These are phyloP conservation scores for Phallusia fumigata DNA, from an alignment of 23 tunicate species.

Conservation along the genomic window DNA sequence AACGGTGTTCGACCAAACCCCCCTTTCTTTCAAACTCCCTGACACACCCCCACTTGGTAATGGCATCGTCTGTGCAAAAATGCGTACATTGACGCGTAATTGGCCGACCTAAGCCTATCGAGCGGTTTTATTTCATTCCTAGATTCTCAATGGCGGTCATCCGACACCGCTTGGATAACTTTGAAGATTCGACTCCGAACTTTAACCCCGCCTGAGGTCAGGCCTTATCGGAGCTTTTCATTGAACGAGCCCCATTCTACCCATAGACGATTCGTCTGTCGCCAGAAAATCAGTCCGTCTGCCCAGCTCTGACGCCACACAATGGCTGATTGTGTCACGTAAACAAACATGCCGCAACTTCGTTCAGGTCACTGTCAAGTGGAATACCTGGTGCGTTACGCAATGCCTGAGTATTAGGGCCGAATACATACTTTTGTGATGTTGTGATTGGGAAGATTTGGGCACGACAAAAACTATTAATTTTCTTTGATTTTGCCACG, in stretches of 20 bases:
- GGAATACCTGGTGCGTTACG: not conserved
- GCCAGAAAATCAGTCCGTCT: not conserved
- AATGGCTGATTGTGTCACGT: not conserved
- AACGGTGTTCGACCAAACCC: too few species aligned
- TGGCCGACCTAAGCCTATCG: too few species aligned
- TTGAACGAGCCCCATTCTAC: not conserved
- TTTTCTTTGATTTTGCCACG: too few species aligned
- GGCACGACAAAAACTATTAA: too few species aligned
- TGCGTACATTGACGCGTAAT: too few species aligned
- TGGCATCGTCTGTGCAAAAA: too few species aligned
- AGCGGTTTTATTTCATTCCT: too few species aligned
- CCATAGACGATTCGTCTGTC: constrained; percentile 5
- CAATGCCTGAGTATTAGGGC: not conserved
- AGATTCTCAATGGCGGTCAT: too few species aligned
- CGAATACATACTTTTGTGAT: too few species aligned
- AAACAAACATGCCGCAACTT: not conserved
- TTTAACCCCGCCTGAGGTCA: not conserved
- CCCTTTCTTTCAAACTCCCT: too few species aligned
- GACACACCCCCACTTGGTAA: too few species aligned
- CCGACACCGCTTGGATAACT: not conserved
- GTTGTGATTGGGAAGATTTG: too few species aligned
- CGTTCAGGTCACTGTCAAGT: not conserved
- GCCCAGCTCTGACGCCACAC: constrained; percentile 1
- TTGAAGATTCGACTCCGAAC: not conserved
- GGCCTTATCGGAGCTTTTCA: not conserved